These are phyloP conservation scores for Ciconia nigra DNA, from an alignment of 2,797 vertebrate genomes.

Conservation along the genomic window DNA sequence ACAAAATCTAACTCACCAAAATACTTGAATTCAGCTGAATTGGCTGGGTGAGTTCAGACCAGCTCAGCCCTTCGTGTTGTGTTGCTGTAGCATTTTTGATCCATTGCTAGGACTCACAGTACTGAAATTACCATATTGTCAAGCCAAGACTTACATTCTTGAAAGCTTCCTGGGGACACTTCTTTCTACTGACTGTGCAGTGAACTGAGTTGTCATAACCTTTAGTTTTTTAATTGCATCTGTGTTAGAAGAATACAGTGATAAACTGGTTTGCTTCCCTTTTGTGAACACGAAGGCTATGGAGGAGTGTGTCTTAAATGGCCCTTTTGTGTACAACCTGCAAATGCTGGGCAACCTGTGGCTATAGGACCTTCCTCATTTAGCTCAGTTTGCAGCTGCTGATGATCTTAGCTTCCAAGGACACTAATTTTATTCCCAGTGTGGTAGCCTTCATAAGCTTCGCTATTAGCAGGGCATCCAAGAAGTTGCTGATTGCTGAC, in stretches of 20 bases:
- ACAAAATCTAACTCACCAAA: background rate
- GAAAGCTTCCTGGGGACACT: background rate
- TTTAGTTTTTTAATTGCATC: background rate
- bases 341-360: background rate
- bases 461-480: background rate
- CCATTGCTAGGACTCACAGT: background rate
- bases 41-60: background rate
- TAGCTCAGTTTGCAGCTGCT: background rate
- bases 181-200: background rate
- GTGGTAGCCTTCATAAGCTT: background rate
- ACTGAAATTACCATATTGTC: background rate
- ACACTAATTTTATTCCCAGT: background rate
- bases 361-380: background rate
- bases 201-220: background rate
- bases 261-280: background rate
- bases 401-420: background rate
- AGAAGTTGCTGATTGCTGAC: background rate
- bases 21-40: background rate
- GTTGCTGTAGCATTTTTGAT: background rate
- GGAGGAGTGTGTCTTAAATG: background rate
- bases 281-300: background rate
- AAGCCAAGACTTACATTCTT: background rate
- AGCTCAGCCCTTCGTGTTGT: background rate
- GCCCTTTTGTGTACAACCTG: background rate
- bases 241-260: background rate